Conservation (phyloP, 30 jellyfish, hydroid and myxozoan genomes). For the Aurelia sp. region DNA sequence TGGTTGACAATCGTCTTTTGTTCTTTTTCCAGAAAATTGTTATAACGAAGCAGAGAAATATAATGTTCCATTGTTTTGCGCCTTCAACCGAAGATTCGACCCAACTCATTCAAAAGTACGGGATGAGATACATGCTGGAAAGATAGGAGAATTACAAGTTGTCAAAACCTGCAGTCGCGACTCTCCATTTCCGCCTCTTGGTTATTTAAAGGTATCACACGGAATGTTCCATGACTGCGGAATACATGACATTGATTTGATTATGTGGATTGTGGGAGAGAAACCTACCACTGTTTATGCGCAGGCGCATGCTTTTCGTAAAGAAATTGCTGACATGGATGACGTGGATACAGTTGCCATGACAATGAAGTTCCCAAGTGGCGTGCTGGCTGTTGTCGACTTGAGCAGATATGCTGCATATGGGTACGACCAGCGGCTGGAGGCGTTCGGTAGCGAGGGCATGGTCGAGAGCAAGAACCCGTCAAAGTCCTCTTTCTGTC, state of each 20-base stretch:
- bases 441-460: slow-evolving; percentile 93
- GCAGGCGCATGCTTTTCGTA: slow-evolving; percentile 86
- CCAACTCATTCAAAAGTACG: slow-evolving; percentile 81
- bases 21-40: slow-evolving; percentile 60
- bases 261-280: slow-evolving; percentile 88
- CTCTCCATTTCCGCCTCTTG: slow-evolving; percentile 92
- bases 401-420: slow-evolving; percentile 89
- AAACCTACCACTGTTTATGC: slow-evolving; percentile 78
- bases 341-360: slow-evolving; percentile 95
- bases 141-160: slow-evolving; percentile 86
- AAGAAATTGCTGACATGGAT: slow-evolving; percentile 64
- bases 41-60: slow-evolving; percentile 80
- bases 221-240: slow-evolving; percentile 99
- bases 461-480: slow-evolving; percentile 89
- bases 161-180: slow-evolving; percentile 94
- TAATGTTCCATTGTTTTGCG: slow-evolving; percentile 88
- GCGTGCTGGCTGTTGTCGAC: slow-evolving; percentile 84
- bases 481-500: slow-evolving; percentile 49
- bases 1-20: not conserved
- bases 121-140: slow-evolving; percentile 83
- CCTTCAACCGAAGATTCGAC: slow-evolving; percentile 99
- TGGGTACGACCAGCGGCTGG: slow-evolving; percentile 98
- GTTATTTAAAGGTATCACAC: slow-evolving; percentile 84
- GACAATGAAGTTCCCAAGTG: slow-evolving; percentile 91
- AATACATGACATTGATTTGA: slow-evolving; percentile 92